Evolutionary conservation across 2,113 vertebrate genomes (phyloP), one percentile per base, ranked within the genome.

Genomic region (Actenoides hombroni): DNA sequence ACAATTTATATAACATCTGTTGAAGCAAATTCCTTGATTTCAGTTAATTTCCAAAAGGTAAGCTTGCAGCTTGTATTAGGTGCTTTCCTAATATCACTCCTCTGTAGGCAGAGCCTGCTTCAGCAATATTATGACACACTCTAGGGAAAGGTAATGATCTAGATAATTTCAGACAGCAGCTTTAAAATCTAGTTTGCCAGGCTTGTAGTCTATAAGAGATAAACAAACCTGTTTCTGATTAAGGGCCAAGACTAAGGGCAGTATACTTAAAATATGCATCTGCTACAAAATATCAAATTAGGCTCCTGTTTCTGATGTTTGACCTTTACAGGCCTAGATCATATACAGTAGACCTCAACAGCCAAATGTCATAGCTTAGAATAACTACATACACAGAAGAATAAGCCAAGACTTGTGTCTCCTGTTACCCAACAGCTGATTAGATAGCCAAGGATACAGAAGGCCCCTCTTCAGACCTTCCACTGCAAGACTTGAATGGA

Each of bases 361-460:
- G 87, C 40, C 89, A 97, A 98, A 98, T 97, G 97, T 97, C 97
- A 97, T 25, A 35, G 94, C 97, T 96, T 95, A 97, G 91, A 97
- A 98, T 98, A 98, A 97, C 97, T 59, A 42, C 86, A 68, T 68
- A 48, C 40, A 71, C 5, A 28, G 53, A 86, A 71, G 14, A 92
- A 53, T 64, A 77, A 75, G 56, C 26, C 51, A 94, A 71, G 83
- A 80, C 86, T 76, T 63, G 20, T 49, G 69, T 86, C 92, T 97
- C 95, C 81, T 82, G 60, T 97, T 98, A 95, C 97, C 77, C 46
- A 88, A 39, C 94, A 96, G 92, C 91, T 97, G 92, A 85, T 65
- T 23, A 64, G 54, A 70, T 20, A 65, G 60, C 76, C 79, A 88
- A 65, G 75, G 64, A 70, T 4, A 75, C 0, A 48, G 31, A 95